Conservation (phyloP, 2,888 invertebrate species). For the Drosophila borealis region DNA sequence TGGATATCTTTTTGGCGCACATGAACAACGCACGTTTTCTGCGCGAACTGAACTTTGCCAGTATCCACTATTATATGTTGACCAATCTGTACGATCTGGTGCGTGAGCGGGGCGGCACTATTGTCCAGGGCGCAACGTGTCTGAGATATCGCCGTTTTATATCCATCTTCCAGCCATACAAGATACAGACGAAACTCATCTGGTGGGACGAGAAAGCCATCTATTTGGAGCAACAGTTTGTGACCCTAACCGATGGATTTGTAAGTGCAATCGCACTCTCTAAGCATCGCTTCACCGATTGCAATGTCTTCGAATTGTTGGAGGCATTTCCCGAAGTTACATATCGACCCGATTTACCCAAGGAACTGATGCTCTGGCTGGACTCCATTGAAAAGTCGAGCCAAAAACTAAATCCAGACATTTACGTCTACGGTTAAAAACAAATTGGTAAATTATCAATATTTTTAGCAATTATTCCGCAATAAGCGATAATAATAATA, state of each 20-base stretch:
- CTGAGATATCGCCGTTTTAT: constrained; percentile 92
- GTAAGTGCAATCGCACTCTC: constrained; percentile 92
- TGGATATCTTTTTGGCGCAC: constrained; percentile 93
- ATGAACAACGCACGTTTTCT: constrained; percentile 96
- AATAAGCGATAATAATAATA: too few relatives aligned
- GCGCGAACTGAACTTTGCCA: constrained; percentile 93
- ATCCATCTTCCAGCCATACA: constrained; percentile 90
- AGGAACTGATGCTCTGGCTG: constrained; percentile 91
- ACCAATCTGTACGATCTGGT: constrained; percentile 90
- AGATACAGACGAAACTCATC: constrained; percentile 87
- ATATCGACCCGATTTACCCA: constrained; percentile 88
- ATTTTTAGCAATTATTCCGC: too few relatives aligned
- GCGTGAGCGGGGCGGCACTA: constrained; percentile 87
- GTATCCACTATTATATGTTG: constrained; percentile 92
- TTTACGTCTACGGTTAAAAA: too few relatives aligned
- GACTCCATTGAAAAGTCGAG: constrained; percentile 92
- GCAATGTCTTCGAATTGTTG: constrained; percentile 88
- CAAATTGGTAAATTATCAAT: too few relatives aligned
- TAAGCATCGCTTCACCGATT: constrained; percentile 90
- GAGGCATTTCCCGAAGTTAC: constrained; percentile 88
- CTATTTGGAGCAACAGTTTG: constrained; percentile 93
- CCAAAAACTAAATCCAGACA: constrained; percentile 86
- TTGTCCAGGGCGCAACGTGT: constrained; percentile 91
- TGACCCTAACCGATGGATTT: constrained; percentile 91
- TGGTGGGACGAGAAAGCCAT: constrained; percentile 95